phyloP scores from a whole-genome alignment of 2,797 vertebrate species.

The Dallia pectoralis region DNA sequence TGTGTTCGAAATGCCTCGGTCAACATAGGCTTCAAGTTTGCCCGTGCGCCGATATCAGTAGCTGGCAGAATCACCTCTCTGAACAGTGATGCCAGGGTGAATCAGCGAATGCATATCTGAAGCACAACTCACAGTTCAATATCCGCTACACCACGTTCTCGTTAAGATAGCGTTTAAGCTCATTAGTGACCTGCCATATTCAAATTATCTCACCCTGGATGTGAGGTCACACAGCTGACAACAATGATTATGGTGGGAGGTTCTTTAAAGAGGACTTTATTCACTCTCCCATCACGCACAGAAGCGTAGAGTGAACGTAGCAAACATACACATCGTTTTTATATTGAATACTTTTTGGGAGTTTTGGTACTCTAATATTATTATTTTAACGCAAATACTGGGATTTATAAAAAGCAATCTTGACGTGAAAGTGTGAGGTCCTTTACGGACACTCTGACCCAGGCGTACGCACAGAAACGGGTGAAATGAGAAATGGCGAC shows the following conservation, averaged over 20 bases:
- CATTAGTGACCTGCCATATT: neutral
- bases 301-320: no score
- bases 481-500: no score
- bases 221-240: neutral
- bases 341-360: no score
- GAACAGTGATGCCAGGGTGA: constrained; percentile 18
- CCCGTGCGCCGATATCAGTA: constrained; percentile 2
- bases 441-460: no score
- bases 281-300: constrained; percentile 1
- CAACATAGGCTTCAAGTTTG: no score
- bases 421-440: no score
- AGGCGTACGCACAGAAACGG: no score
- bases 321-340: no score
- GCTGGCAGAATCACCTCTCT: constrained; percentile 17
- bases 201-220: neutral
- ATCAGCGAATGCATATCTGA: constrained; percentile 17
- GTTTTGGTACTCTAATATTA: no score
- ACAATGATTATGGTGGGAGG: neutral
- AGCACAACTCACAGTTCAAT: constrained; percentile 5
- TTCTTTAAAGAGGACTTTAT: neutral
- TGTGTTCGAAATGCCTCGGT: no score
- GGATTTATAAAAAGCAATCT: no score
- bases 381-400: no score
- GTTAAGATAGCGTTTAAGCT: neutral
- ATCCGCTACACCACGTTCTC: neutral